Percentiles rank a stretch among this genome's conserved stretches.
Evolutionary conservation across 2,113 vertebrate genomes (phyloP).

Genomic region (Sceloporus tristichus): DNA sequence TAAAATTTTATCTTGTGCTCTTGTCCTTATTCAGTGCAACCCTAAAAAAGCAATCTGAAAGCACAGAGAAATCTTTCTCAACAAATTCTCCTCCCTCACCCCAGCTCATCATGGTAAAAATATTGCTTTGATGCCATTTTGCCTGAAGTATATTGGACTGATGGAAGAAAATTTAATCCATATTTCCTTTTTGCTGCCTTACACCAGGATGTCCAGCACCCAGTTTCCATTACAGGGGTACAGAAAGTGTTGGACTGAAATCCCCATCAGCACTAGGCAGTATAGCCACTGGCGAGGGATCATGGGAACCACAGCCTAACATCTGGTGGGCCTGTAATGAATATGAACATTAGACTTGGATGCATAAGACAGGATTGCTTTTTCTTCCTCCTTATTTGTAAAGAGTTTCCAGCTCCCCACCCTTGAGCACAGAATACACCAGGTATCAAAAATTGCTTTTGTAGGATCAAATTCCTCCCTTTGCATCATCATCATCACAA

Average conservation of each 20-base stretch:
- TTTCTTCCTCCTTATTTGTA: slow-evolving; percentile 72
- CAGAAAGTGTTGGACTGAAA: too few relatives aligned
- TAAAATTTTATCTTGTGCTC: background rate
- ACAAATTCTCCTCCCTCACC: rapidly evolving
- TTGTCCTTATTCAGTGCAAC: too few relatives aligned
- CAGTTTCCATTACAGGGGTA: too few relatives aligned
- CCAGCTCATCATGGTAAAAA: background rate
- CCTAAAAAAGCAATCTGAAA: background rate
- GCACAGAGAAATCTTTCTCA: background rate
- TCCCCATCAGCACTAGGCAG: too few relatives aligned
- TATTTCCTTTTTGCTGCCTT: slow-evolving; percentile 31
- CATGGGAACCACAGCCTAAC: too few relatives aligned
- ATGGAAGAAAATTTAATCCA: slow-evolving; percentile 60
- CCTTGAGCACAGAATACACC: slow-evolving; percentile 62
- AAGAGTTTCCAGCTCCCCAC: slow-evolving; percentile 56
- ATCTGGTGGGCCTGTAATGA: too few relatives aligned
- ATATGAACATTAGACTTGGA: too few relatives aligned
- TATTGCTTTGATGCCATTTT: slow-evolving; percentile 36
- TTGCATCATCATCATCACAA: slow-evolving; percentile 68
- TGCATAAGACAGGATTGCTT: slow-evolving; percentile 39
- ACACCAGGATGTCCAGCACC: too few relatives aligned
- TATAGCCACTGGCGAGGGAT: too few relatives aligned
- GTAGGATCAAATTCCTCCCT: slow-evolving; percentile 57
- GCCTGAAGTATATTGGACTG: slow-evolving; percentile 43
- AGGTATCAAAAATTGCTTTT: slow-evolving; percentile 68